These are phyloP conservation scores for Lateolabrax maculatus DNA, from an alignment of 2,797 vertebrate species.

Conservation along the genomic window DNA sequence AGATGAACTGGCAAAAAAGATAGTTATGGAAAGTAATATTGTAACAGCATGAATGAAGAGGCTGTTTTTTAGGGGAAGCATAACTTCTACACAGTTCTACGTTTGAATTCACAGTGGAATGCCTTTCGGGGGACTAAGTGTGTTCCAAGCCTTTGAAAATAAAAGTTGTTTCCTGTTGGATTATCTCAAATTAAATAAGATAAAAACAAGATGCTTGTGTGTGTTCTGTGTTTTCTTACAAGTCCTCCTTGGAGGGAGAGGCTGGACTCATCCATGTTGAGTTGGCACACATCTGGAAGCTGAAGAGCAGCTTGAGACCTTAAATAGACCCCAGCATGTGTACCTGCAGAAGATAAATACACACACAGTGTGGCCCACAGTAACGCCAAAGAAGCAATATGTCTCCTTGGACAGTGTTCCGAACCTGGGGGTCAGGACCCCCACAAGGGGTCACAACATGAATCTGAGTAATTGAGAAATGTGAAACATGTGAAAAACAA, in stretches of 20 bases:
- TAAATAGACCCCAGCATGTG: constrained; percentile 84
- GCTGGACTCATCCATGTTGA: constrained; percentile 86
- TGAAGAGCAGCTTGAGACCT: constrained; percentile 87
- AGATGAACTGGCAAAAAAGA: not conserved
- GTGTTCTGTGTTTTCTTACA: constrained; percentile 74
- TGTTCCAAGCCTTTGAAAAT: constrained; percentile 51
- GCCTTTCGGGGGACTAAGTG: constrained; percentile 1
- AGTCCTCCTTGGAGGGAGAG: constrained; percentile 86
- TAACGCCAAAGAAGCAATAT: not conserved
- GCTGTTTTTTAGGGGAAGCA: constrained; percentile 4
- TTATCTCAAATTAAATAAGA: constrained; percentile 44
- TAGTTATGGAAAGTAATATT: not conserved
- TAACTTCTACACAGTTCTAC: constrained; percentile 10
- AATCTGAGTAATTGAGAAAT: not conserved
- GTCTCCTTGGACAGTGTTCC: not conserved
- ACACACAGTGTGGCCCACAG: not conserved
- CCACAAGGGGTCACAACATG: not conserved
- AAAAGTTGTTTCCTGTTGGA: constrained; percentile 25
- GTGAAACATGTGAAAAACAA: not conserved
- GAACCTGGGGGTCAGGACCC: not conserved
- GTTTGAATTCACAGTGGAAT: constrained; percentile 23
- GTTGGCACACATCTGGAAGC: constrained; percentile 88
- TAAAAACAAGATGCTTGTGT: constrained; percentile 25
- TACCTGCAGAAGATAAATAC: constrained; percentile 71
- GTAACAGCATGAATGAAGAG: not conserved